Evolutionary conservation across 2,888 invertebrate species (phyloP), one percentile per base, ranked within the genome.

Genomic region (Agonum fuliginosum): DNA sequence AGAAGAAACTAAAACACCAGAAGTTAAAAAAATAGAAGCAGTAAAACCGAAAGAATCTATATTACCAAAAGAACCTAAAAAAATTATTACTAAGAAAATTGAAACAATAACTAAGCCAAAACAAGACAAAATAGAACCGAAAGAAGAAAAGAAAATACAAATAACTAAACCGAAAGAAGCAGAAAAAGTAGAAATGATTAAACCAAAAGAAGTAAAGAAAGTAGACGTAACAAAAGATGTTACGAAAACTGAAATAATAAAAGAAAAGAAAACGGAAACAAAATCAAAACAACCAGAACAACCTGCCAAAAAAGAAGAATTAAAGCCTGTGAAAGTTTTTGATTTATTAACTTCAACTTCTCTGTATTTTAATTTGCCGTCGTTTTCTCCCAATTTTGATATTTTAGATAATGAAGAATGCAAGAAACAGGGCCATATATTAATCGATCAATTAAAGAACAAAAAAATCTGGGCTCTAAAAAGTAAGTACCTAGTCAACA

Each of bases 381-480:
- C 91, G 65, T 93, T 93, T 85, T 90, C 92, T 80, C 91, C 92
- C 79, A 92, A 92, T 87, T 91, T 91, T 84, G 90, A 91, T 78
- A 89, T 89, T 80, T 90, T 92, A 80, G 89, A 90, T 83, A 90
- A 91, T 83, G 87, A 89, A 65, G 90, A 91, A 84, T 93, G 93
- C 87, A 89, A 91, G 81, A 90, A 91, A 83, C 93, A 93, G 80
- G 90, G 93, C 77, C 91, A 91, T 85, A 91, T 93, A 82, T 90
- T 93, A 81, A 87, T 92, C 80, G 88, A 92, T 79, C 93, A 93
- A 85, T 85, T 93, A 82, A 90, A 91, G 27, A 91, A 91, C 73
- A 89, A 91, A 79, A 92, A 92, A 86, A 83, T 93, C 80, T 93
- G 93, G 93, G 92, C 93, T 77, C 85, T 93, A 81, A 92, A 92